These are phyloP conservation scores for Trachelus stipa DNA, from an alignment of 2,888 invertebrate genomes.

Conservation along the genomic window DNA sequence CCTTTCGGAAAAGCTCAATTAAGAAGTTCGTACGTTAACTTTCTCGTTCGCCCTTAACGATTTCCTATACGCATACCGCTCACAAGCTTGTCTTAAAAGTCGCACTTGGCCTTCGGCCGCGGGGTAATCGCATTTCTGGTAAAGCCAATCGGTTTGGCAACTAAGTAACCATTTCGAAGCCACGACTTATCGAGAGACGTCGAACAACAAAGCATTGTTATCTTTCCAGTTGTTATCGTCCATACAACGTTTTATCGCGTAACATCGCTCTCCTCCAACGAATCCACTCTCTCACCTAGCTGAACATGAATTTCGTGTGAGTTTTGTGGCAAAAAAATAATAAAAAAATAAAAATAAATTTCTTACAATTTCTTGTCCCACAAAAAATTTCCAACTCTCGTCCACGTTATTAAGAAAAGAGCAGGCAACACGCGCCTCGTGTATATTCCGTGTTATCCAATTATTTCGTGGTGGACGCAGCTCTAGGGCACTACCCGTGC, in stretches of 20 bases:
- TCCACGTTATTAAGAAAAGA: not conserved
- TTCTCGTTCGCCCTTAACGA: not conserved
- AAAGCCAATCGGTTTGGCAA: not conserved
- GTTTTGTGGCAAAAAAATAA: too few species aligned
- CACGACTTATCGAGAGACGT: not conserved
- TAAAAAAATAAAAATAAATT: too few species aligned
- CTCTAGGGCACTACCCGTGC: slow-evolving; percentile 16
- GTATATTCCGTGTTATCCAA: slow-evolving; percentile 10
- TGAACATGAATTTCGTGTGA: too few species aligned
- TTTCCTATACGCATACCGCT: not conserved
- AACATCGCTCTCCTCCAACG: not conserved
- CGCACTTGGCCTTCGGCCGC: not conserved
- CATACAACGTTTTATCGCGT: not conserved
- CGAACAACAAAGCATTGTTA: not conserved
- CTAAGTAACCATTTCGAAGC: not conserved
- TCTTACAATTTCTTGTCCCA: not conserved
- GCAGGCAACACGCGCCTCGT: not conserved
- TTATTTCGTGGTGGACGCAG: slow-evolving; percentile 9
- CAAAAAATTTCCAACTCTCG: not conserved
- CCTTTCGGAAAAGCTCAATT: not conserved
- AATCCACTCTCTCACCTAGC: not conserved
- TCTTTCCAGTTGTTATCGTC: not conserved
- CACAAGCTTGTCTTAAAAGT: not conserved
- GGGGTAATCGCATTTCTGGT: not conserved
- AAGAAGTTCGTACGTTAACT: not conserved